phyloP scores from a whole-genome alignment of 2,797 vertebrate genomes.

The Artibeus jamaicensis region DNA sequence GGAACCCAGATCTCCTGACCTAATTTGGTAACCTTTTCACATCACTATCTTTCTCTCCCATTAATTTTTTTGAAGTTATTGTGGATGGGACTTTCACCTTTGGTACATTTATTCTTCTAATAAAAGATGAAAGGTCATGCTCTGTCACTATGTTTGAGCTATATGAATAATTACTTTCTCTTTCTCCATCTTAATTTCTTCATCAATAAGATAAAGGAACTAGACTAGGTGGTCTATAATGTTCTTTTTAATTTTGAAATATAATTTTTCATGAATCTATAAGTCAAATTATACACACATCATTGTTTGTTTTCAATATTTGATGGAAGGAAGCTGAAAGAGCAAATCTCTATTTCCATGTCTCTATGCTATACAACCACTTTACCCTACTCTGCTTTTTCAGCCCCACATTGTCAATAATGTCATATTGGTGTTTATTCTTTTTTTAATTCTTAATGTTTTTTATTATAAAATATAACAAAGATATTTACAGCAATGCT shows the following conservation, averaged over 20 bases:
- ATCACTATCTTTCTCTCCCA: background rate
- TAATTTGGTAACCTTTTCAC: constrained; percentile 2
- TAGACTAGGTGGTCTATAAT: constrained; percentile 27
- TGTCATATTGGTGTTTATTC: background rate
- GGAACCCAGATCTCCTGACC: background rate
- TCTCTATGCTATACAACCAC: background rate
- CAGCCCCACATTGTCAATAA: background rate
- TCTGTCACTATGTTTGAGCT: constrained; percentile 30
- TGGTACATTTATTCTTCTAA: constrained; percentile 17
- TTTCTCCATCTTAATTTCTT: constrained; percentile 18
- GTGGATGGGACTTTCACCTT: background rate
- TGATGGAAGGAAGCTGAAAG: background rate
- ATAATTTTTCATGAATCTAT: constrained; percentile 53
- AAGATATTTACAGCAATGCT: background rate
- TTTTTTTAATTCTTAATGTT: background rate
- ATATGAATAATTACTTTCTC: constrained; percentile 37
- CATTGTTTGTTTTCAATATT: constrained; percentile 28
- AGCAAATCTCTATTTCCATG: constrained; percentile 26
- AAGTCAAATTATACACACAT: constrained; percentile 36
- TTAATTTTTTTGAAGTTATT: constrained; percentile 52
- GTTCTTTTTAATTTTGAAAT: constrained; percentile 1
- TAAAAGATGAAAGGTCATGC: constrained; percentile 46
- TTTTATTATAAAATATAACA: background rate
- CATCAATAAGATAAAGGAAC: constrained; percentile 35
- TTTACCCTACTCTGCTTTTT: background rate